Evolutionary conservation across 2,797 vertebrate genomes (phyloP).

Genomic region (Helicolenus hilgendorfi): DNA sequence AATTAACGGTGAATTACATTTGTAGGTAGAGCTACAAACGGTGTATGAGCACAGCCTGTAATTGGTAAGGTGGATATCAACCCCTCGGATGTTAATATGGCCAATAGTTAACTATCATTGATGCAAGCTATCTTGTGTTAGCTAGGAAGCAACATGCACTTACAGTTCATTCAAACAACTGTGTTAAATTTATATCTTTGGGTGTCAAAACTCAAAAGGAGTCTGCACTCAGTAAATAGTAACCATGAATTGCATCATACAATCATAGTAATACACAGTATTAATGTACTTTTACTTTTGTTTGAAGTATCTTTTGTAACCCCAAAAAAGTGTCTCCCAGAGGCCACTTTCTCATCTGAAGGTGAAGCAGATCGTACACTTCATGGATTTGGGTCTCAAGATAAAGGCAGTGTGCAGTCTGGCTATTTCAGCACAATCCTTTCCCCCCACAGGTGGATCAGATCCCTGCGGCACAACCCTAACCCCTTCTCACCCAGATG

Average conservation of each 20-base stretch:
- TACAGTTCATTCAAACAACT: background rate
- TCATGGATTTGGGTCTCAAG: conserved; percentile 61
- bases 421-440: conserved; percentile 77
- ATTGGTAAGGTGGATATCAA: too few relatives aligned
- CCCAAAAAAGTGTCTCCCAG: background rate
- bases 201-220: background rate
- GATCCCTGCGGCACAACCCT: conserved; percentile 79
- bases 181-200: too few relatives aligned
- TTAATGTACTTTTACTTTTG: conserved; percentile 21
- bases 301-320: conserved; percentile 37
- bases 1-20: too few relatives aligned
- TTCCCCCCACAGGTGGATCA: conserved; percentile 79
- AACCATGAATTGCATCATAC: background rate
- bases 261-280: background rate
- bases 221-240: background rate
- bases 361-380: conserved; percentile 56
- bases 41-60: too few relatives aligned
- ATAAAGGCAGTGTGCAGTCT: conserved; percentile 69
- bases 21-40: too few relatives aligned
- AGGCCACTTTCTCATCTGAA: conserved; percentile 53
- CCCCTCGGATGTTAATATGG: accelerated
- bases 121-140: background rate
- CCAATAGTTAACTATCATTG: too few relatives aligned
- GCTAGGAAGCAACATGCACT: background rate
- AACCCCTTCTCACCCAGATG: conserved; percentile 72